Evolutionary conservation across 1,140 invertebrate genomes (phyloP), one percentile per base, ranked within the genome.

Genomic region (Penaeus vannamei): DNA sequence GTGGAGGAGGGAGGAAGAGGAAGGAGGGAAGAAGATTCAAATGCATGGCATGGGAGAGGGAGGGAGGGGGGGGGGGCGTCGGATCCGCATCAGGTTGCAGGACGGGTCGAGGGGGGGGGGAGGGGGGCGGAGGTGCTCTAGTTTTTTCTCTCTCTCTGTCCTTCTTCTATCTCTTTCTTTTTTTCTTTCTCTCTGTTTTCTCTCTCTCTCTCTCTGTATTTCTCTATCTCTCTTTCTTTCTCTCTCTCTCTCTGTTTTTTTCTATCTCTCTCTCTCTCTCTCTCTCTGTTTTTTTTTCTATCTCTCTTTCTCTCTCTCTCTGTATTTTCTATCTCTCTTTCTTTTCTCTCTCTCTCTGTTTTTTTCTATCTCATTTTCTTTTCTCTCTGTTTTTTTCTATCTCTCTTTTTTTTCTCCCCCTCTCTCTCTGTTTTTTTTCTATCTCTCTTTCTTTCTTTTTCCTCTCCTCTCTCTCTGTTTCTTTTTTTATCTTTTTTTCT

Each of bases 141-240:
- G n/a, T n/a, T n/a, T n/a, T n/a, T n/a, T n/a, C n/a, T n/a, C n/a
- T n/a, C n/a, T n/a, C n/a, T n/a, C n/a, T n/a, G n/a, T n/a, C n/a
- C n/a, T 76, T 12, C n/a, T 26, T 76, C 36, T 32, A 17, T 12
- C 36, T 76, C n/a, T 76, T 23, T 76, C n/a, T 76, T 23, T 76
- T 23, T 76, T 23, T 76, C n/a, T 76, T 23, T 76, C n/a, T 76
- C n/a, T 76, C n/a, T 76, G 69, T 76, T 32, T 76, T 17, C 69
- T 76, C n/a, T 14, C 69, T n/a, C n/a, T n/a, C n/a, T n/a, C n/a
- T n/a, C n/a, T n/a, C n/a, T n/a, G n/a, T n/a, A n/a, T n/a, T n/a
- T 76, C n/a, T 76, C 69, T 26, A 12, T 26, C 69, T 32, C 69
- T 26, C 36, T 32, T 10, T 76, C n/a, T 76, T 76, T 26, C 69